Percentiles rank a stretch among this genome's conserved stretches.
phyloP scores from a whole-genome alignment of 1,140 invertebrate genomes.

The Drosophila orosa region DNA sequence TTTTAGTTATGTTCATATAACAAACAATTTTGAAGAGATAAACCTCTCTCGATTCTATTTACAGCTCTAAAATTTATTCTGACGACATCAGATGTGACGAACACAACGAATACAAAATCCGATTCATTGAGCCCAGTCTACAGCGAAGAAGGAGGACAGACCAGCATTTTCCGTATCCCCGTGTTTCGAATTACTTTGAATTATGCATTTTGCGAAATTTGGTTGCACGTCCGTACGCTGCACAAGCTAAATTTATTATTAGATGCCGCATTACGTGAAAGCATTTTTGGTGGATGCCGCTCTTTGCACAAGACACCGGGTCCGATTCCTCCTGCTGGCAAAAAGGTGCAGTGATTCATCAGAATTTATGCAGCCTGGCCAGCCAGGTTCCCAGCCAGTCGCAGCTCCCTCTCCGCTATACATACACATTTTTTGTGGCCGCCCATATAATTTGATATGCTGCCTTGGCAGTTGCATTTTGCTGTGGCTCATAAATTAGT shows the following conservation, averaged over 20 bases:
- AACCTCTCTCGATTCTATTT: too few species aligned
- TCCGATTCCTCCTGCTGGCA: slow-evolving; percentile 19
- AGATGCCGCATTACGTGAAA: slow-evolving; percentile 73
- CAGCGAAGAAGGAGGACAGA: slow-evolving; percentile 25
- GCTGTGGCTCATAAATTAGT: slow-evolving; percentile 73
- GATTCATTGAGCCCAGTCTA: not conserved
- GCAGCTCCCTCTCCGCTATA: slow-evolving; percentile 5
- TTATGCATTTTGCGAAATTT: slow-evolving; percentile 75
- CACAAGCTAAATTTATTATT: slow-evolving; percentile 80
- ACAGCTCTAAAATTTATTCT: too few species aligned
- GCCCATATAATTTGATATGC: slow-evolving; percentile 80
- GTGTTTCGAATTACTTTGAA: slow-evolving; percentile 79
- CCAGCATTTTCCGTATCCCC: slow-evolving; percentile 17
- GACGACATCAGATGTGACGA: too few species aligned
- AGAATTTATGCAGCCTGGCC: slow-evolving; percentile 72
- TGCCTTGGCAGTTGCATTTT: slow-evolving; percentile 78
- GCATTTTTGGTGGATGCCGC: slow-evolving; percentile 39
- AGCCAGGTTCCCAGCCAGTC: slow-evolving; percentile 11
- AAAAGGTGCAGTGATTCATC: slow-evolving; percentile 77
- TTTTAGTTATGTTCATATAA: too few species aligned
- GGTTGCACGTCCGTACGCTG: slow-evolving; percentile 48
- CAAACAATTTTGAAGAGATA: too few species aligned
- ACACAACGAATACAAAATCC: not conserved
- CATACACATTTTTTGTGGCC: slow-evolving; percentile 66
- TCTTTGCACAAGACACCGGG: slow-evolving; percentile 9